Base-by-base conservation (phyloP, 1,140 invertebrate genomes). In the Drosophila lacertosa region DNA sequence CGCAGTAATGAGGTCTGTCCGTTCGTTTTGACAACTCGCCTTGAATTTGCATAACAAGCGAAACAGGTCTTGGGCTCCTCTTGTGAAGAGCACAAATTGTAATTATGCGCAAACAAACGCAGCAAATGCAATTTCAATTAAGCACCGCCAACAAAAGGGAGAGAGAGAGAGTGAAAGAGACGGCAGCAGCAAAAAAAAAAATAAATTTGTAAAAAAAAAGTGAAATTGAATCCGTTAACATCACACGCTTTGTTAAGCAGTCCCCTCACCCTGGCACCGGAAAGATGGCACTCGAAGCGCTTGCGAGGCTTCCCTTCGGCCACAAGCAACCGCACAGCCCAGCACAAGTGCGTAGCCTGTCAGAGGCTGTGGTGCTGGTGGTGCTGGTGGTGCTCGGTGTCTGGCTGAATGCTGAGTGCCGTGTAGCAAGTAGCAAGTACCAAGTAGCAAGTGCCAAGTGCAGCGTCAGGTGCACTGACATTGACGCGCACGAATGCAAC, bases 61-160 rank as follows among this genome's bases (percentile, higher is more conserved):
- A 67, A 58, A 55, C 54, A 74, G 73, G 77, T 77, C 55, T 63
- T 45, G 37, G 11, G n/a, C 51, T 57, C 32, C 32, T 20, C 53
- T 54, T 74, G 48, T 58, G 53, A 58, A 54, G 29, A 54, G 29
- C 33, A 63, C 68, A 75, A 67, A 53, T 68, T 65, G 64, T 77
- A 80, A 84, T 84, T 84, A 88, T 86, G 77, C 74, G 65, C 82
- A 88, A 86, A 88, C 77, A 86, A 88, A 86, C 57, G 67, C 72
- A 54, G 57, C 68, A 86, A 84, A 84, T 84, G 73, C 68, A 88
- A 88, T 88, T 88, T 78, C 82, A 88, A 88, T 88, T 88, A 88
- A 73, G 66, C 50, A 54, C 26, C 26, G 11, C 48, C 47, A 65
- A 20, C 37, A 22, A 7, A 47, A 53, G 29, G 32, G 22, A 39